These are phyloP conservation scores for Charadrius vociferus DNA, from an alignment of 2,113 vertebrate species.

Conservation along the genomic window DNA sequence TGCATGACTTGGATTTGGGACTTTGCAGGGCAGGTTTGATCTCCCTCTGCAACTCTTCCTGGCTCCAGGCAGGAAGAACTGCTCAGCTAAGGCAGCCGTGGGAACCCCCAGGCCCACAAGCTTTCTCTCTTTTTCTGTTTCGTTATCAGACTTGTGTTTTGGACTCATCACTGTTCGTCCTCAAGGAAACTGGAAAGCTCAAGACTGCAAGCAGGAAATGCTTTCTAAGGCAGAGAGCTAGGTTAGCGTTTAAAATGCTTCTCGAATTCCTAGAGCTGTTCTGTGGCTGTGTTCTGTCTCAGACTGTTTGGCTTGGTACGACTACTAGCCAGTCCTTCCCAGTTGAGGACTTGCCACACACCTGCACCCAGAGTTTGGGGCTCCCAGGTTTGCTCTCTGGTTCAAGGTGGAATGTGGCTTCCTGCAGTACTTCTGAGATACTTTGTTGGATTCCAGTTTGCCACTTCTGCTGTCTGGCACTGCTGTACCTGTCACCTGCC, in stretches of 20 bases:
- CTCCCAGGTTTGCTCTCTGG: neutral
- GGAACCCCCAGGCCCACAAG: slow-evolving; percentile 10
- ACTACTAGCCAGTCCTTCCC: neutral
- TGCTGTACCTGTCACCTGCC: slow-evolving; percentile 49
- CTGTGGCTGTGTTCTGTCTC: neutral
- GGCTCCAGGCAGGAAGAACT: slow-evolving; percentile 2
- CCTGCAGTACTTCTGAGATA: neutral
- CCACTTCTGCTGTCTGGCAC: neutral
- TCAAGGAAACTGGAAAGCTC: neutral
- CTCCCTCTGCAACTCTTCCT: neutral
- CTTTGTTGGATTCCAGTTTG: neutral
- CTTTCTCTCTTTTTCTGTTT: neutral
- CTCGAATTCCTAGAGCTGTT: neutral
- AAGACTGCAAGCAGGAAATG: neutral
- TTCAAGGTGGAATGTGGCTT: neutral
- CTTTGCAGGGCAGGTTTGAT: slow-evolving; percentile 52
- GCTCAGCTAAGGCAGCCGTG: slow-evolving; percentile 7
- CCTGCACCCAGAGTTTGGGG: neutral
- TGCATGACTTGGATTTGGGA: slow-evolving; percentile 49
- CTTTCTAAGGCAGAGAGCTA: neutral
- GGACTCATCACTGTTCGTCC: neutral
- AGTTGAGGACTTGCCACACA: neutral
- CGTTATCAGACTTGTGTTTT: neutral
- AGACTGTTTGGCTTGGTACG: fast-evolving
- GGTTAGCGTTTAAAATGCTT: neutral